Base-by-base conservation (phyloP, 2,113 vertebrate species). In the Pogonocichla stellata region DNA sequence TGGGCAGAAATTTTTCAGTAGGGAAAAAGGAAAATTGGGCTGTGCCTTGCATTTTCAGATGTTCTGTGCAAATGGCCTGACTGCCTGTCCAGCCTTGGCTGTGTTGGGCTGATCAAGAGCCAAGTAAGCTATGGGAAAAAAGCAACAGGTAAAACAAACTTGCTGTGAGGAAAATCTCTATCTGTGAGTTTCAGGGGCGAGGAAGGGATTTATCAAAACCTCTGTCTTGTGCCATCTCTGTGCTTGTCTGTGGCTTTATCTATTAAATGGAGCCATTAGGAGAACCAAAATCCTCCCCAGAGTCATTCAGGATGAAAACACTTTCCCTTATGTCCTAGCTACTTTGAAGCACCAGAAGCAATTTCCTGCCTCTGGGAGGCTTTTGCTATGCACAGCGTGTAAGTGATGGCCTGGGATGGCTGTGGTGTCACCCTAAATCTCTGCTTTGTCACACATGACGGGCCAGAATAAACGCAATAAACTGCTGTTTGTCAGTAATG, bases 381-480 rank as follows among this genome's bases (percentile, higher is more conserved):
- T 61, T 91, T 91, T 88, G 67, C 82, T 64, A 4, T 25, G 34
- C 26, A 25, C 53, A 78, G 31, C 9, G 12, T 56, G 25, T 85
- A 89, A 90, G 45, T 69, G 80, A 79, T 87, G 62, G 72, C 33
- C 33, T 22, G 9, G 61, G 45, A 81, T 0, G 10, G 53, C 65
- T 54, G 9, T 0, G 1, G 28, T 79, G 69, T 29, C 26, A 5
- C 62, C 53, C 73, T 92, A 92, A 92, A 93, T 92, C 95, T 94
- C 53, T 43, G 19, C 60, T 90, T 78, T 71, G 34, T 90, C 0
- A 0, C 0, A 0, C 23, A 12, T 47, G 65, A n/a, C n/a, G 61
- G 51, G n/a, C 57, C 87, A 84, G 72, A 88, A 79, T 85, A 89
- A 89, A 95, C 25, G 8, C 57, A 92, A 57, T 93, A 89, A 91